These are phyloP conservation scores for Zelostemma sp. DNA, from an alignment of 1,140 invertebrate genomes.

Conservation along the genomic window DNA sequence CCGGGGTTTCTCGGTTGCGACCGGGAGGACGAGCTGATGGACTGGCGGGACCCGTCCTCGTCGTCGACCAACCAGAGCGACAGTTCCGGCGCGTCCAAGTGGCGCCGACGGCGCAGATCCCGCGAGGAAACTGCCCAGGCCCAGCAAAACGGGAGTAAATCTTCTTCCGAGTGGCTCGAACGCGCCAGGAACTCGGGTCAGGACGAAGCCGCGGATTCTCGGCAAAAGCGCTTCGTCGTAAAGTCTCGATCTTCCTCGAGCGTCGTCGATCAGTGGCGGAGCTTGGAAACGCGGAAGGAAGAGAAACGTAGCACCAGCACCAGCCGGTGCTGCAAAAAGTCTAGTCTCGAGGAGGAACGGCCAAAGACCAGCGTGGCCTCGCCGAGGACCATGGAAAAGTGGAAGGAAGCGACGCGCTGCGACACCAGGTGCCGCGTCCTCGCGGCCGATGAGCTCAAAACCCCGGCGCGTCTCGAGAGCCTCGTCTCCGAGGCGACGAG, in stretches of 20 bases:
- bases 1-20: constrained; percentile 67
- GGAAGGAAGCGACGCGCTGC: constrained; percentile 50
- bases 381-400: constrained; percentile 54
- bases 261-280: constrained; percentile 58
- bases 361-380: constrained; percentile 45
- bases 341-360: constrained; percentile 34
- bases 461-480: constrained; percentile 48
- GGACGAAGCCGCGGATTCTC: not conserved
- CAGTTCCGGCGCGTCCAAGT: constrained; percentile 34
- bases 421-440: constrained; percentile 51
- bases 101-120: constrained; percentile 56
- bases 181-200: not conserved
- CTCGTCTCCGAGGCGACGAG: constrained; percentile 31
- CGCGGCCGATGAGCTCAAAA: constrained; percentile 47
- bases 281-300: constrained; percentile 43
- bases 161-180: constrained; percentile 2
- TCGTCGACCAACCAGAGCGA: constrained; percentile 37
- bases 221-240: constrained; percentile 44
- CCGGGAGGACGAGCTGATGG: constrained; percentile 68
- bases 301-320: constrained; percentile 49
- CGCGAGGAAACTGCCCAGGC: constrained; percentile 51
- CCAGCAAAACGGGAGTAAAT: constrained; percentile 53
- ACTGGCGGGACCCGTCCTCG: constrained; percentile 61
- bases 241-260: constrained; percentile 60
- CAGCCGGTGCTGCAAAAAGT: constrained; percentile 46